Conservation (phyloP, 1,140 invertebrate species). For the Eupristina koningsbergeri region DNA sequence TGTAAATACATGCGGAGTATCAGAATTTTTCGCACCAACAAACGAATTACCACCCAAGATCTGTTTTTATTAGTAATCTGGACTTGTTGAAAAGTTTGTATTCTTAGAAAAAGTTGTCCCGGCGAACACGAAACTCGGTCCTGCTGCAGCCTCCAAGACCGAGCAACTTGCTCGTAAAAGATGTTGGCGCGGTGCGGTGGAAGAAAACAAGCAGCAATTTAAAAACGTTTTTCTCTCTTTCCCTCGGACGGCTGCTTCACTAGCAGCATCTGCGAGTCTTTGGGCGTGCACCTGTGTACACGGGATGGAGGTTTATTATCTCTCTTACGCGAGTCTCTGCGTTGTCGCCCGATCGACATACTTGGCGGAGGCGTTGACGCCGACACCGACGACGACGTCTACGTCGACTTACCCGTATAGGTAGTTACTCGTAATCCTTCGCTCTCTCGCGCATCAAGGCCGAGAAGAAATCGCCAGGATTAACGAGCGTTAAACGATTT, state of each 20-base stretch:
- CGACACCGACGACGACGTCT: neutral
- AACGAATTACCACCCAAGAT: too few species aligned
- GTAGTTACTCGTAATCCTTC: slow-evolving; percentile 28
- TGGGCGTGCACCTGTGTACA: slow-evolving; percentile 67
- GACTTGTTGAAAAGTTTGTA: too few species aligned
- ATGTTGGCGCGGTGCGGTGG: too few species aligned
- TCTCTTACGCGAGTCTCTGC: slow-evolving; percentile 47
- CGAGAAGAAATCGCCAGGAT: neutral
- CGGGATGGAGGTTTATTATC: slow-evolving; percentile 61
- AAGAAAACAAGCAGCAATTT: neutral
- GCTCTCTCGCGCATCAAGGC: neutral
- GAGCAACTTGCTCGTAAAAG: neutral
- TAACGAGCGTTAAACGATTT: neutral
- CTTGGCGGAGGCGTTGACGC: slow-evolving; percentile 39
- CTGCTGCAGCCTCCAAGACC: neutral
- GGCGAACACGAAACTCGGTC: neutral
- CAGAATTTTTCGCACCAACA: too few species aligned
- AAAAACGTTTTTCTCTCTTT: slow-evolving; percentile 48
- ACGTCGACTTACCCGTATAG: neutral
- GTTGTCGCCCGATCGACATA: slow-evolving; percentile 63
- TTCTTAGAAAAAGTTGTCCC: too few species aligned
- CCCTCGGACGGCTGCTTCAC: slow-evolving; percentile 3
- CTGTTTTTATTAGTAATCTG: too few species aligned
- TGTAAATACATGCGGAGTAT: too few species aligned
- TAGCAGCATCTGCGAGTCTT: slow-evolving; percentile 66